Percentiles rank a stretch among this genome's conserved stretches.
Conservation (phyloP, 2,113 vertebrate species). For the Sigmodon hispidus region DNA sequence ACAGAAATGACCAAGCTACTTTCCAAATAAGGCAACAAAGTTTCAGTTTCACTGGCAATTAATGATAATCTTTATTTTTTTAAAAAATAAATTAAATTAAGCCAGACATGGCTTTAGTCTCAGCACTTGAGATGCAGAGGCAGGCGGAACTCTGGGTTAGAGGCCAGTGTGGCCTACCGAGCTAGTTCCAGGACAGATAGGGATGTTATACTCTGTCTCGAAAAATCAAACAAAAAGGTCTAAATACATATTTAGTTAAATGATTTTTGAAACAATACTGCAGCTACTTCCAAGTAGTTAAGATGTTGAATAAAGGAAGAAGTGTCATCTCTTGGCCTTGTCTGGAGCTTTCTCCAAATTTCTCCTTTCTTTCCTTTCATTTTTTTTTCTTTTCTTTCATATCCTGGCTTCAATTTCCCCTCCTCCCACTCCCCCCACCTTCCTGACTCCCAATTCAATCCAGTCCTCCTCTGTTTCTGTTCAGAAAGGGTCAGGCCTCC, state of each 20-base stretch:
- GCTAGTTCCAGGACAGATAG: neutral
- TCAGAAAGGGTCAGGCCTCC: neutral
- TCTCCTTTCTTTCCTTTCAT: neutral
- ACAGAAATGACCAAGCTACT: slow-evolving; percentile 22
- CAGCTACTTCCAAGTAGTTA: slow-evolving; percentile 22
- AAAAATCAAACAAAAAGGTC: neutral
- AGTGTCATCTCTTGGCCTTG: slow-evolving; percentile 44
- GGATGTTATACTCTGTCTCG: neutral
- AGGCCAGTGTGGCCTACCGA: neutral
- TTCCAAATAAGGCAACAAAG: slow-evolving; percentile 11
- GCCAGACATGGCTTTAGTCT: neutral
- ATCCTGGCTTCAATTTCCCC: too few relatives aligned
- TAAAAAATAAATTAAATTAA: slow-evolving; percentile 40
- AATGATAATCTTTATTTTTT: slow-evolving; percentile 25
- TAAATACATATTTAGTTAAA: slow-evolving; percentile 53
- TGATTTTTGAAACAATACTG: neutral
- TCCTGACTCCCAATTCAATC: too few relatives aligned
- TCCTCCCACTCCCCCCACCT: neutral
- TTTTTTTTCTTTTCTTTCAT: neutral
- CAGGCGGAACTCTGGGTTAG: neutral
- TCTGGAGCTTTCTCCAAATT: slow-evolving; percentile 27
- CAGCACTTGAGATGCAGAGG: neutral
- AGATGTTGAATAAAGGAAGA: neutral
- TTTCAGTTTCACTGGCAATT: slow-evolving; percentile 36
- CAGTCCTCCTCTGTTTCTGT: neutral